Evolutionary conservation across 2,888 invertebrate species (phyloP), one percentile per base, ranked within the genome.

Genomic region (Cactoblastis cactorum): DNA sequence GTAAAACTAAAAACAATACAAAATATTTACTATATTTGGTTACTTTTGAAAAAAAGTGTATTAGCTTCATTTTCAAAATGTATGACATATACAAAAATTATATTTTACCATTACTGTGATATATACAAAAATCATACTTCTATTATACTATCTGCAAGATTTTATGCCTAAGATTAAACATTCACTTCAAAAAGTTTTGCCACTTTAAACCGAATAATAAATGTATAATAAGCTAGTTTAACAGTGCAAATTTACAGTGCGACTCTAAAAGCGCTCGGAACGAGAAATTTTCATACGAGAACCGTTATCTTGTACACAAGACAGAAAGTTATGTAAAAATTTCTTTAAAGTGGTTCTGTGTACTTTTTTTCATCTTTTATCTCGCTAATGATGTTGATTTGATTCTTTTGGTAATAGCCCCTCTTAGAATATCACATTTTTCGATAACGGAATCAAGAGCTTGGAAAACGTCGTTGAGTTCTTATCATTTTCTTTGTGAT

Each of bases 281-380:
- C 34, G 43, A 49, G 45, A 48, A 49, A 52, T 50, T 47, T 48
- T 46, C 45, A 19, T 49, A 37, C 46, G 52, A 50, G 57, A 54
- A 56, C 61, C 57, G 55, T 58, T 52, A 55, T 64, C 63, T 65
- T 59, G 51, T 58, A 58, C 58, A 61, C 60, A 61, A 54, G 35
- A 55, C 50, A 43, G 18, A 37, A 48, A 48, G 37, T 48, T 38
- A 47, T 15, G 47, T 47, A 24, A 48, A 47, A 48, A 48, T 38
- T 35, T 38, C 24, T 48, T 17, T 37, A 24, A 38, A 37, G 47
- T 28, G 47, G 37, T 37, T 24, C 24, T 48, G 47, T 37, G 47
- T 38, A 48, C 47, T 37, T 48, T 41, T 47, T 37, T 48, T 41
- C 37, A 48, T 37, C 47, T 48, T 48, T 37, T 37, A 48, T 48